Evolutionary conservation across 2,113 vertebrate species (phyloP).

Genomic region (Leptodactylus fuscus): DNA sequence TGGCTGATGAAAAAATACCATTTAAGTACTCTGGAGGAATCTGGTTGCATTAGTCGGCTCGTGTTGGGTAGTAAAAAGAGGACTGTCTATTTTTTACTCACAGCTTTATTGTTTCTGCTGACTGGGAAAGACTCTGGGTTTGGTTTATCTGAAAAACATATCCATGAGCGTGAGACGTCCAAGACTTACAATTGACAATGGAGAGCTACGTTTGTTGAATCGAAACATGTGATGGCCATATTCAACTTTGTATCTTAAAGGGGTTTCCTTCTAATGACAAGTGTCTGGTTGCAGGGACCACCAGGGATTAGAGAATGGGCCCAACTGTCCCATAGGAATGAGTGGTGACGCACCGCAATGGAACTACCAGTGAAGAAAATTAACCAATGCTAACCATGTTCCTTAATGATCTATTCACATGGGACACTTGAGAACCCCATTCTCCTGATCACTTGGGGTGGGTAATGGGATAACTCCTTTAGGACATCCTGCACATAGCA

Average conservation of each 20-base stretch:
- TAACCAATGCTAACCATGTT: no score
- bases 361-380: no score
- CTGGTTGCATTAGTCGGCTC: constrained; percentile 30
- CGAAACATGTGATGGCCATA: background rate
- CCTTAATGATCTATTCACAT: no score
- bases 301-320: no score
- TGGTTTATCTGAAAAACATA: constrained; percentile 23
- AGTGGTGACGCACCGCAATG: no score
- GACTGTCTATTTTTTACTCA: constrained; percentile 28
- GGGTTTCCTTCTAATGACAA: no score
- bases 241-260: background rate
- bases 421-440: no score
- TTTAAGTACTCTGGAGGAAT: constrained; percentile 20
- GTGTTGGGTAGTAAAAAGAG: constrained; percentile 14
- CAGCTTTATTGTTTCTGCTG: constrained; percentile 33
- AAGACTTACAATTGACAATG: background rate
- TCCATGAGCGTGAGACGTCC: background rate
- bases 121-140: background rate
- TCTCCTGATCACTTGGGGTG: no score
- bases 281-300: no score
- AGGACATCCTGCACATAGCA: no score
- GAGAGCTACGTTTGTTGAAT: background rate
- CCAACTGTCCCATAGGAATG: no score
- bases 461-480: no score
- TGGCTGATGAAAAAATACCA: constrained; percentile 35